Percentiles rank a stretch among this genome's conserved stretches.
phyloP scores from a whole-genome alignment of 1,140 invertebrate species.

The Calosoma granatense region DNA sequence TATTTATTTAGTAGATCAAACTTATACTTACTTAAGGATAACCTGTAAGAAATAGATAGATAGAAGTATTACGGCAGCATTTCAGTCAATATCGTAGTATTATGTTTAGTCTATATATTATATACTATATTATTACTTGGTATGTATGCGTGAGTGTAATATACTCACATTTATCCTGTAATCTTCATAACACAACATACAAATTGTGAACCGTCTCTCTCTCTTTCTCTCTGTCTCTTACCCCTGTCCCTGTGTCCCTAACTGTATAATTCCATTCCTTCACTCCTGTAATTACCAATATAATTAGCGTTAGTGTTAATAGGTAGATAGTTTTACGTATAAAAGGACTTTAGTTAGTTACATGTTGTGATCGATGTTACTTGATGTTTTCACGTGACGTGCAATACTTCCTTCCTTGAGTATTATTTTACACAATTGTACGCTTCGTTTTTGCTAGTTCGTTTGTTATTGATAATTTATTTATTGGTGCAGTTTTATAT shows the following conservation, averaged over 20 bases:
- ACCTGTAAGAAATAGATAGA: not conserved
- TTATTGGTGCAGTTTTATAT: not conserved
- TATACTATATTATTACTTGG: not conserved
- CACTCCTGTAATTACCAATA: too few relatives aligned
- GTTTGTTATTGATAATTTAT: not conserved
- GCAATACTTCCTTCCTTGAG: slow-evolving; percentile 1
- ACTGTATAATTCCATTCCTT: too few relatives aligned
- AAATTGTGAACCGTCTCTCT: too few relatives aligned
- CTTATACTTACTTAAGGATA: not conserved
- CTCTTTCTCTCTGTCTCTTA: too few relatives aligned
- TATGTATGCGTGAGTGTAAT: too few relatives aligned
- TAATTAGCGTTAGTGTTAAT: too few relatives aligned
- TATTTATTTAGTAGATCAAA: slow-evolving; percentile 9
- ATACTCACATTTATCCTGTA: too few relatives aligned
- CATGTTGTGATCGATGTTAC: slow-evolving; percentile 3
- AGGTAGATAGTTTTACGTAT: too few relatives aligned
- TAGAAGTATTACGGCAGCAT: slow-evolving; percentile 4
- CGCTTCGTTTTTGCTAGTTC: not conserved
- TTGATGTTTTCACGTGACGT: not conserved
- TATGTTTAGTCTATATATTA: not conserved
- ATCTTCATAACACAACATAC: too few relatives aligned
- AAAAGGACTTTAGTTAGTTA: not conserved
- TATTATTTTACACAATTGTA: slow-evolving; percentile 5
- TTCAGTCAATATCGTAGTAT: slow-evolving; percentile 8
- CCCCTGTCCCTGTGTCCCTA: too few relatives aligned